These are phyloP conservation scores for Delichon dasypus DNA, from an alignment of 2,797 vertebrate species.

Conservation along the genomic window DNA sequence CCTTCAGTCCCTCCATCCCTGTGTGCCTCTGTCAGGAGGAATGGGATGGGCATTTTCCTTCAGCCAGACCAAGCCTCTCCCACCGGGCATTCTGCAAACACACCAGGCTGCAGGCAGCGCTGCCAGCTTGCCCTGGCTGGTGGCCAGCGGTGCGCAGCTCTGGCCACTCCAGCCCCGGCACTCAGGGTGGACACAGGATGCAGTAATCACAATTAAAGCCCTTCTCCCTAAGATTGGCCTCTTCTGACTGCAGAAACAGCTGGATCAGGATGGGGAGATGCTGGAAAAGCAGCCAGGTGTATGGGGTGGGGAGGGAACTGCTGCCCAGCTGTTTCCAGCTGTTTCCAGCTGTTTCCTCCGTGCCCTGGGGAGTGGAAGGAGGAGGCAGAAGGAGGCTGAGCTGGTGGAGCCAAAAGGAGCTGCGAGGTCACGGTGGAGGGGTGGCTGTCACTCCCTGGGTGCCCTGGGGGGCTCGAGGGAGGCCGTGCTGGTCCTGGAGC, in stretches of 20 bases:
- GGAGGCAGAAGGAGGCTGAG: not conserved
- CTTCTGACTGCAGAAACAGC: not conserved
- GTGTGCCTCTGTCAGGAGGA: not conserved
- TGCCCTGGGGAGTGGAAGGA: not conserved
- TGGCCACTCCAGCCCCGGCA: not conserved
- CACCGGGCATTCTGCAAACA: not conserved
- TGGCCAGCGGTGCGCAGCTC: not conserved
- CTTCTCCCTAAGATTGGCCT: not conserved
- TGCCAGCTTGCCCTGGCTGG: not conserved
- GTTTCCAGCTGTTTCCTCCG: fast-evolving
- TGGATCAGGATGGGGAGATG: not conserved
- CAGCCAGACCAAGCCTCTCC: not conserved
- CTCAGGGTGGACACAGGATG: not conserved
- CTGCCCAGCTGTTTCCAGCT: fast-evolving
- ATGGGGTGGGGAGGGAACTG: fast-evolving
- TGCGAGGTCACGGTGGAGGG: not conserved
- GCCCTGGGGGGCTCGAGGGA: not conserved
- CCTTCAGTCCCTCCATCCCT: not conserved
- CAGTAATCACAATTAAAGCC: not conserved
- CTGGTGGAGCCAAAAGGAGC: not conserved
- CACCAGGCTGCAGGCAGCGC: not conserved
- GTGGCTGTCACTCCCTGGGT: fast-evolving
- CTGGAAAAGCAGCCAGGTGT: not conserved
- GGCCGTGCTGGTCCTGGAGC: not conserved
- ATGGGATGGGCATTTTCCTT: not conserved